Percentiles rank a stretch among this genome's conserved stretches.
These are phyloP conservation scores for Helogale parvula DNA, from an alignment of 2,113 vertebrate species.

Conservation along the genomic window DNA sequence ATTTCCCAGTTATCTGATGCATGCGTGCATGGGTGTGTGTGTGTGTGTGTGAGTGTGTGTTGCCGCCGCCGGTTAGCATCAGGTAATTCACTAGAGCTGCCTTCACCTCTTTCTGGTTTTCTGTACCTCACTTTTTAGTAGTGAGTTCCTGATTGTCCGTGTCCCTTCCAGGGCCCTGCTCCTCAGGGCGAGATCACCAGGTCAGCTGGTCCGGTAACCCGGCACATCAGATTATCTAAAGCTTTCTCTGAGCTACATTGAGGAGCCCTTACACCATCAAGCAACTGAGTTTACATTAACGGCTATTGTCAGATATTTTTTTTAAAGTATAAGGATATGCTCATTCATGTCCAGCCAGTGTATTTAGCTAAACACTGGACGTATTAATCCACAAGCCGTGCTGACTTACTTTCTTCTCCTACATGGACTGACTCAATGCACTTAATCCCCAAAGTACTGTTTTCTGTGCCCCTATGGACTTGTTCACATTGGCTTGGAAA, in stretches of 20 bases:
- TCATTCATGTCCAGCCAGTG: not conserved
- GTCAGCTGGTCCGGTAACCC: not conserved
- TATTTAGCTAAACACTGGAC: conserved; percentile 26
- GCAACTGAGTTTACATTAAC: not conserved
- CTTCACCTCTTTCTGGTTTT: conserved; percentile 14
- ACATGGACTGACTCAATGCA: conserved; percentile 36
- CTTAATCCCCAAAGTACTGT: conserved; percentile 36
- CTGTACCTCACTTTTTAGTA: not conserved
- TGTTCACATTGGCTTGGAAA: conserved; percentile 27
- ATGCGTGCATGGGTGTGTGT: not conserved
- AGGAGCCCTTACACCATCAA: conserved; percentile 1
- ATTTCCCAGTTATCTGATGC: not conserved
- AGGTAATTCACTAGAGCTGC: not conserved
- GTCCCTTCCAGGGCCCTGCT: not conserved
- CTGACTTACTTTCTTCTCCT: conserved; percentile 23
- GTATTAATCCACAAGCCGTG: not conserved
- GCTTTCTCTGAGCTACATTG: not conserved
- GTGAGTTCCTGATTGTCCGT: not conserved
- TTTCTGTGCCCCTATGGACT: conserved; percentile 59
- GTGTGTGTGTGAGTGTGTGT: not conserved
- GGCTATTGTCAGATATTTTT: not conserved
- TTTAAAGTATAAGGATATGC: not conserved
- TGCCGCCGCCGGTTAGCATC: not conserved
- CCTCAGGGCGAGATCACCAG: not conserved
- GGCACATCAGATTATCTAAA: not conserved